phyloP scores from a whole-genome alignment of 2,113 vertebrate genomes.

The Tenrec ecaudatus region DNA sequence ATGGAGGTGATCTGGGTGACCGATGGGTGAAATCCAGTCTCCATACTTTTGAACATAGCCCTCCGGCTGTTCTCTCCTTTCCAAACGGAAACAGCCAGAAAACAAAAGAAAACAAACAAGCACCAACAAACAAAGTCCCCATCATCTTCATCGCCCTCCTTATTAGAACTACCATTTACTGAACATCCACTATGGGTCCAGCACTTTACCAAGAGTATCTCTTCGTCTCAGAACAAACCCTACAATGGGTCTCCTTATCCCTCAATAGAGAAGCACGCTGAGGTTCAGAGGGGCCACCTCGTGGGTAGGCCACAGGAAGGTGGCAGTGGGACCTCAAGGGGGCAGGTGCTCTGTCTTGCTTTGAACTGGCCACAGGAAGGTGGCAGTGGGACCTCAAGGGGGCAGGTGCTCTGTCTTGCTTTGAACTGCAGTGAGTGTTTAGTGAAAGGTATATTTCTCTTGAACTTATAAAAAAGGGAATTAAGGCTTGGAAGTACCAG shows the following conservation, averaged over 20 bases:
- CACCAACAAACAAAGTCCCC: background rate
- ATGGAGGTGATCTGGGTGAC: background rate
- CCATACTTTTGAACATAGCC: background rate
- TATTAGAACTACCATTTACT: accelerated
- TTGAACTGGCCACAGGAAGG: background rate
- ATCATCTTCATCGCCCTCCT: accelerated
- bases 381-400: accelerated
- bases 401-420: background rate
- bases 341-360: background rate
- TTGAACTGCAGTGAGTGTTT: background rate
- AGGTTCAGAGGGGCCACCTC: background rate
- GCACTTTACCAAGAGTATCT: background rate
- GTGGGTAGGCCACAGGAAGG: background rate
- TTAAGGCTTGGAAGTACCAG: background rate
- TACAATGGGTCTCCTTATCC: background rate
- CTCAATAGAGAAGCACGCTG: background rate
- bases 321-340: accelerated
- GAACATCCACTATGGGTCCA: background rate
- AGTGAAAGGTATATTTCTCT: background rate
- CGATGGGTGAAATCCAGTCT: background rate
- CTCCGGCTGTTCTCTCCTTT: no score
- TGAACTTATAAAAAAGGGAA: background rate
- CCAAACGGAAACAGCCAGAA: background rate
- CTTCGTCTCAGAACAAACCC: background rate
- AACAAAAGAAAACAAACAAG: background rate